Percentiles rank a stretch among this genome's conserved stretches.
phyloP scores from a whole-genome alignment of 2,888 invertebrate species.

The Leucania comma region DNA sequence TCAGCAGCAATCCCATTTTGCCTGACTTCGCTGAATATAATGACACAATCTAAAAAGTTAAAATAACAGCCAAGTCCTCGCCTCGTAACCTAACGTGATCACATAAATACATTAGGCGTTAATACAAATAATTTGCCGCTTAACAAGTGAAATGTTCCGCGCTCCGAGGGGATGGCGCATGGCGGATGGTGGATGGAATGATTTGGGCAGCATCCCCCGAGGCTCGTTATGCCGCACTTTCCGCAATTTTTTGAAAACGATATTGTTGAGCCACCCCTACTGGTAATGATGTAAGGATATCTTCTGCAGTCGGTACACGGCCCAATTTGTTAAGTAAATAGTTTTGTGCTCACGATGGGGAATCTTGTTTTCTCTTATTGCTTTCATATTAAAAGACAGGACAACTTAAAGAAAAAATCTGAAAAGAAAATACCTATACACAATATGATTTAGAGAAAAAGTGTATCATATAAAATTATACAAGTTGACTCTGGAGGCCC shows the following conservation, averaged over 20 bases:
- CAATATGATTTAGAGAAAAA: no score
- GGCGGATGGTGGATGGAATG: constrained; percentile 15
- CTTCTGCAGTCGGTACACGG: constrained; percentile 40
- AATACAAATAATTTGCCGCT: constrained; percentile 57
- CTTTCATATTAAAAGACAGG: neutral
- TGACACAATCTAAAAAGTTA: constrained; percentile 39
- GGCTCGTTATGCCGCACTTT: constrained; percentile 66
- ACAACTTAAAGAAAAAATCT: neutral
- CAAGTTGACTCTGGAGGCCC: no score
- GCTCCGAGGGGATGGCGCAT: constrained; percentile 30
- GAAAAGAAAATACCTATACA: no score
- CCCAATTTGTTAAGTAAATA: constrained; percentile 60
- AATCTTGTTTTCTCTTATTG: constrained; percentile 7
- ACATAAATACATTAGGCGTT: constrained; percentile 52
- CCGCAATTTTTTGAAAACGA: constrained; percentile 75
- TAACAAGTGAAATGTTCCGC: constrained; percentile 47
- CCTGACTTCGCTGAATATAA: constrained; percentile 18
- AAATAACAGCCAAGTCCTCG: constrained; percentile 14
- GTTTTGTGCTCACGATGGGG: constrained; percentile 26
- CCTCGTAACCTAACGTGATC: constrained; percentile 22
- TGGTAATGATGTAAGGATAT: constrained; percentile 73
- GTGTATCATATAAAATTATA: no score
- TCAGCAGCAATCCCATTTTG: constrained; percentile 5
- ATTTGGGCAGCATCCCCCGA: constrained; percentile 60
- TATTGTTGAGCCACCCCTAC: constrained; percentile 69